These are phyloP conservation scores for Ivindomyrus marchei DNA, from an alignment of 2,113 vertebrate species.

Conservation along the genomic window DNA sequence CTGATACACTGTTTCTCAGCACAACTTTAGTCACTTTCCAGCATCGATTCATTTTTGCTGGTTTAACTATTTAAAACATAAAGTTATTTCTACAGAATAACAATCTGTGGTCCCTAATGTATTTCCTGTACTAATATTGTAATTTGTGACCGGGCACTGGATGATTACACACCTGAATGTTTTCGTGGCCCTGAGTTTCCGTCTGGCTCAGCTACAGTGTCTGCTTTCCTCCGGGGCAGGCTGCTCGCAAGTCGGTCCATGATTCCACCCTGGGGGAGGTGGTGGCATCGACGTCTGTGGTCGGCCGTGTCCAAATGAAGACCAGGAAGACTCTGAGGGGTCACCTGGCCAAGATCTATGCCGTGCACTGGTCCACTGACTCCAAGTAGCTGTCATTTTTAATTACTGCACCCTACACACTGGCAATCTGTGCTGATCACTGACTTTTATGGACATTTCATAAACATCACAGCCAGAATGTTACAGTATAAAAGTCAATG, in stretches of 20 bases:
- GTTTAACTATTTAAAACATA: not conserved
- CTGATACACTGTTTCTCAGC: not conserved
- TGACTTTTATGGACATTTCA: not conserved
- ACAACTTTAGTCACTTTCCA: not conserved
- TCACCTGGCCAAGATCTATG: slow-evolving; percentile 95
- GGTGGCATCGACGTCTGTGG: slow-evolving; percentile 61
- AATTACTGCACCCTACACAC: not conserved
- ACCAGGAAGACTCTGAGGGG: slow-evolving; percentile 85
- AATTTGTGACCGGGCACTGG: not conserved
- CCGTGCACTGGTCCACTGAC: slow-evolving; percentile 90
- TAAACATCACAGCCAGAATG: not conserved
- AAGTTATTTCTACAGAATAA: not conserved
- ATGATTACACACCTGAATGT: not conserved
- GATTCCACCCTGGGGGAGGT: slow-evolving; percentile 80
- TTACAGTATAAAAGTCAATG: not conserved
- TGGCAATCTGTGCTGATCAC: not conserved
- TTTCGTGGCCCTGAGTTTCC: not conserved
- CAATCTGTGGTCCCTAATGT: not conserved
- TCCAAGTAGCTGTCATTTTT: slow-evolving; percentile 63
- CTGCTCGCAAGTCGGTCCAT: slow-evolving; percentile 79
- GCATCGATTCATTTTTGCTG: not conserved
- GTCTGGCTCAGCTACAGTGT: not conserved
- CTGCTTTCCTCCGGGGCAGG: slow-evolving; percentile 52
- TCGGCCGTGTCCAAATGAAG: slow-evolving; percentile 82
- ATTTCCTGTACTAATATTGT: not conserved